Evolutionary conservation across 2,888 invertebrate species (phyloP).

Genomic region (Eubasilissa splendida): DNA sequence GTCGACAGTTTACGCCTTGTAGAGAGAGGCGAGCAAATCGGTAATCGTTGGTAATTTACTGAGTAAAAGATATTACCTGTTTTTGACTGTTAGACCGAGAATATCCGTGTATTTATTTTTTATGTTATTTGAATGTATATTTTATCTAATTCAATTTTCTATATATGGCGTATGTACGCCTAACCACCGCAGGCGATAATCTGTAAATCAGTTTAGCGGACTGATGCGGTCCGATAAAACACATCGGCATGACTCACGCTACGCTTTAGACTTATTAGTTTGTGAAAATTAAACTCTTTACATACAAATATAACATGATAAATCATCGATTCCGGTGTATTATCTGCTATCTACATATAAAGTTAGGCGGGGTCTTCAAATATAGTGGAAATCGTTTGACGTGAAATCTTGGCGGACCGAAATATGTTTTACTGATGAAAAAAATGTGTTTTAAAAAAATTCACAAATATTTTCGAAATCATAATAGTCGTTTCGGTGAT

Average conservation of each 20-base stretch:
- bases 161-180: not conserved
- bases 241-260: not conserved
- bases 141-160: constrained; percentile 9
- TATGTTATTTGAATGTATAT: not conserved
- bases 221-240: not conserved
- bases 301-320: too few relatives aligned
- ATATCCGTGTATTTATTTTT: constrained; percentile 6
- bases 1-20: not conserved
- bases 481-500: too few relatives aligned
- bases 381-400: too few relatives aligned
- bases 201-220: not conserved
- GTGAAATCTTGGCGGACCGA: too few relatives aligned
- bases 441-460: too few relatives aligned
- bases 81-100: not conserved
- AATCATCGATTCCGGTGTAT: too few relatives aligned
- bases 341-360: too few relatives aligned
- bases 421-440: too few relatives aligned
- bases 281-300: too few relatives aligned
- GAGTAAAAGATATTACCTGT: constrained; percentile 1
- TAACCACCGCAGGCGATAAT: constrained; percentile 4
- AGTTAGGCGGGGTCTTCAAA: too few relatives aligned
- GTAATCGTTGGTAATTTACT: not conserved
- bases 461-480: too few relatives aligned
- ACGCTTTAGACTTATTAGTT: not conserved
- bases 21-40: not conserved